Percentiles rank a stretch among this genome's conserved stretches.
Conservation (phyloP, 2,113 vertebrate genomes). For the Eudorcas thomsonii region DNA sequence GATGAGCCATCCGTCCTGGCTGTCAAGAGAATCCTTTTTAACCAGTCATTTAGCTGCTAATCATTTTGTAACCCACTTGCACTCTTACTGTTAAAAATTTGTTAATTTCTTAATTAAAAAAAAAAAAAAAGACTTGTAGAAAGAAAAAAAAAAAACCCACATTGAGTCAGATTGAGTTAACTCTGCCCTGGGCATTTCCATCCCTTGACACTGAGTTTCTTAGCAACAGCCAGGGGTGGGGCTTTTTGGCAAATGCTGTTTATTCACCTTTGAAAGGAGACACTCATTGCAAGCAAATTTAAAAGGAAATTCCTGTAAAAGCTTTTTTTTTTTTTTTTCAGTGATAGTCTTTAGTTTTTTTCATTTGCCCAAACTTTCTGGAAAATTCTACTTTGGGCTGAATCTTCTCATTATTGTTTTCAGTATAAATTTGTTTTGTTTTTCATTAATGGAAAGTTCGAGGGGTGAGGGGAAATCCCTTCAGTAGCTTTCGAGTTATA, state of each 20-base stretch:
- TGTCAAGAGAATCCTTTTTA: not conserved
- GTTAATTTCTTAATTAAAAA: slow-evolving; percentile 19
- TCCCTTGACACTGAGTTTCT: not conserved
- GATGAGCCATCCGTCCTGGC: not conserved
- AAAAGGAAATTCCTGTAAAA: slow-evolving; percentile 65
- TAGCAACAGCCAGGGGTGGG: slow-evolving; percentile 7
- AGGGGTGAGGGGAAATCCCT: not conserved
- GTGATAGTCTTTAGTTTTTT: not conserved
- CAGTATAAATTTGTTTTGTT: slow-evolving; percentile 35
- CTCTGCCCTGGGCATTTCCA: slow-evolving; percentile 59
- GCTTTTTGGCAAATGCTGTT: slow-evolving; percentile 54
- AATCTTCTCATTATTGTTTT: slow-evolving; percentile 65
- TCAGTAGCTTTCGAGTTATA: slow-evolving; percentile 35
- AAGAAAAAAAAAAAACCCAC: not conserved
- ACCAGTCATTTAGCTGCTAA: not conserved
- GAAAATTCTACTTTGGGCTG: slow-evolving; percentile 42
- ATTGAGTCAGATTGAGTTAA: slow-evolving; percentile 64
- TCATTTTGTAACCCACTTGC: slow-evolving; percentile 21
- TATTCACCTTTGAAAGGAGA: slow-evolving; percentile 60
- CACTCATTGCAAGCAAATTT: not conserved
- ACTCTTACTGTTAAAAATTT: slow-evolving; percentile 27
- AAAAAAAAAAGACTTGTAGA: not conserved
- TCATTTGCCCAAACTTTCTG: slow-evolving; percentile 60
- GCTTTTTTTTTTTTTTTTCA: slow-evolving; percentile 37
- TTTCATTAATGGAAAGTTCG: slow-evolving; percentile 64